phyloP scores from a whole-genome alignment of 1,140 invertebrate species.

The Pogonomyrmex barbatus region DNA sequence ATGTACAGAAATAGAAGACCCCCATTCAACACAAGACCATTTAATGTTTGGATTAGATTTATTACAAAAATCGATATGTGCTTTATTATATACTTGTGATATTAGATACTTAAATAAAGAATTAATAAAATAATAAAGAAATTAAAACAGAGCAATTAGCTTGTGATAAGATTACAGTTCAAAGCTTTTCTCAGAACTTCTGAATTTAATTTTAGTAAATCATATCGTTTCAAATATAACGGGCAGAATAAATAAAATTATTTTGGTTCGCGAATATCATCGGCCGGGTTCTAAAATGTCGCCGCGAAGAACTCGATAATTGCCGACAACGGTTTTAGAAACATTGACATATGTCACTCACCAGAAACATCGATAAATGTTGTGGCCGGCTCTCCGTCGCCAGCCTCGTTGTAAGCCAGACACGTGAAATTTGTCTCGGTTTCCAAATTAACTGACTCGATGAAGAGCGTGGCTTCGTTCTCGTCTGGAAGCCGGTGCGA shows the following conservation, averaged over 20 bases:
- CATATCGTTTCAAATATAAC: neutral
- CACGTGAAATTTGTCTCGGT: slow-evolving; percentile 95
- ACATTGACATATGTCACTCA: slow-evolving; percentile 82
- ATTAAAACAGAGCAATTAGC: neutral
- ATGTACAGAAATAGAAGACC: neutral
- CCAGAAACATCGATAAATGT: slow-evolving; percentile 92
- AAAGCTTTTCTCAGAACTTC: neutral
- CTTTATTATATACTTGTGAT: no score
- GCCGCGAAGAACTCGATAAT: neutral
- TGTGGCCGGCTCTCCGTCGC: slow-evolving; percentile 90
- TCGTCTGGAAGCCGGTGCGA: slow-evolving; percentile 90
- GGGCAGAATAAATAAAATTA: neutral
- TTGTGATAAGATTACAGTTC: neutral
- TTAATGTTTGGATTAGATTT: neutral
- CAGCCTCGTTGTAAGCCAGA: slow-evolving; percentile 93
- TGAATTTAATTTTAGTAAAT: neutral
- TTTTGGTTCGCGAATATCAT: neutral
- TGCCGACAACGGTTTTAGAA: neutral
- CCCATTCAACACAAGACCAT: neutral
- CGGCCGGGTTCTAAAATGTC: neutral
- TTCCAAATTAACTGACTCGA: slow-evolving; percentile 92
- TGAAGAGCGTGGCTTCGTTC: slow-evolving; percentile 90
- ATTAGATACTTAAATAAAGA: no score
- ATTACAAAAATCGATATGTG: no score
- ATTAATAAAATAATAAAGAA: no score